Conservation (phyloP, 2,113 vertebrate genomes). For the Oncorhynchus gorbuscha region DNA sequence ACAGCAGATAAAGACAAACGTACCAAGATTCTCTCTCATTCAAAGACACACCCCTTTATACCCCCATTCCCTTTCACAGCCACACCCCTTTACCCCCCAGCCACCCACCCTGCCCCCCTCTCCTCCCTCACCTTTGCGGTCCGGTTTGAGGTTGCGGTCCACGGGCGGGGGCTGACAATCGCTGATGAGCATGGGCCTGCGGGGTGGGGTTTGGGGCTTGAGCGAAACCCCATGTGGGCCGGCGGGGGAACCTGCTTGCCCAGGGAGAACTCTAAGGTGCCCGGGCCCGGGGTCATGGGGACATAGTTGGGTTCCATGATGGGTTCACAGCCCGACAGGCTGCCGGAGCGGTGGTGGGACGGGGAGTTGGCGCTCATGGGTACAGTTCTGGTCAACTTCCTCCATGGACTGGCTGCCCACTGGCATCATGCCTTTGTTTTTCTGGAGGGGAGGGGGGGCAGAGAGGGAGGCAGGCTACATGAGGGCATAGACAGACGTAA, state of each 20-base stretch:
- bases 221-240: constrained; percentile 97
- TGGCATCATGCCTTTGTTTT: constrained; percentile 92
- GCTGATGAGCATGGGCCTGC: constrained; percentile 82
- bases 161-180: constrained; percentile 96
- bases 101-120: constrained; percentile 47
- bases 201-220: constrained; percentile 95
- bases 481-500: background rate
- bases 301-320: constrained; percentile 95
- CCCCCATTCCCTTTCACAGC: background rate
- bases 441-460: constrained; percentile 66
- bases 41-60: background rate
- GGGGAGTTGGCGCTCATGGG: constrained; percentile 97
- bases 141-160: constrained; percentile 96
- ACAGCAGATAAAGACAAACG: constrained; percentile 4
- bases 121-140: constrained; percentile 98
- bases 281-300: constrained; percentile 95
- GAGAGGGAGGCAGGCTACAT: background rate
- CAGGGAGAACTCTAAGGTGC: constrained; percentile 94
- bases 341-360: constrained; percentile 89
- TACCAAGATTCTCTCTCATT: background rate
- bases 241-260: constrained; percentile 98
- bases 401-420: constrained; percentile 86
- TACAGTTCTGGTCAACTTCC: constrained; percentile 96
- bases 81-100: no score
- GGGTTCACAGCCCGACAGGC: constrained; percentile 79